Percentiles rank a stretch among this genome's conserved stretches.
Evolutionary conservation across 2,888 invertebrate species (phyloP).

Genomic region (Cylloceria caligata): DNA sequence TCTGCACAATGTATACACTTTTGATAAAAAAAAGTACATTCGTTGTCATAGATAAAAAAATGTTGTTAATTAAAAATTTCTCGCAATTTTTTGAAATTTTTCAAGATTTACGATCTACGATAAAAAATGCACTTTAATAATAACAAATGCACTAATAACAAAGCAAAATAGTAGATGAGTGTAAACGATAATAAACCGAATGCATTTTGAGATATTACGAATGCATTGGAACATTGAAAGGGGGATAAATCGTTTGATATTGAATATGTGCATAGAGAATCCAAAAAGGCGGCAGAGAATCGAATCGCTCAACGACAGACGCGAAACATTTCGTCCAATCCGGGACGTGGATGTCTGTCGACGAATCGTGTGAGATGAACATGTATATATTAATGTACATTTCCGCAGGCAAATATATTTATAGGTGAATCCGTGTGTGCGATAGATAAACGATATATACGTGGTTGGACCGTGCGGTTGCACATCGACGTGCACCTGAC

Average conservation of each 20-base stretch:
- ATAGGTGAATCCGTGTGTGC: conserved; percentile 6
- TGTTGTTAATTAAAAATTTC: no score
- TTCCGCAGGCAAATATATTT: background rate
- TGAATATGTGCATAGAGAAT: conserved; percentile 6
- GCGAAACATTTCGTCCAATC: conserved; percentile 55
- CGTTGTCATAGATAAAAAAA: no score
- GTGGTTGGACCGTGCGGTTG: conserved; percentile 47
- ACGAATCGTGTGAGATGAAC: conserved; percentile 44
- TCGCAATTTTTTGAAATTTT: no score
- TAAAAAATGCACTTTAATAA: no score
- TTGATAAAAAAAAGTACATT: no score
- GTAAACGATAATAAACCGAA: background rate
- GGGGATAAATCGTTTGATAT: conserved; percentile 27
- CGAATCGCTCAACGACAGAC: conserved; percentile 47
- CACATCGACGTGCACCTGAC: conserved; percentile 72
- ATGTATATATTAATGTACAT: conserved; percentile 4
- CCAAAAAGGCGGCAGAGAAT: conserved; percentile 28
- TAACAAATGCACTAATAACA: background rate
- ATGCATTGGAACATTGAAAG: conserved; percentile 24
- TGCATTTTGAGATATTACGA: background rate
- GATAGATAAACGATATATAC: conserved; percentile 24
- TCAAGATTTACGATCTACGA: no score
- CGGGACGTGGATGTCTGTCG: conserved; percentile 49
- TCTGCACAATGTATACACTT: no score
- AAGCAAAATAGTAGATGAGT: background rate